These are phyloP conservation scores for Sphecodes monilicornis DNA, from an alignment of 2,888 invertebrate genomes.

Conservation along the genomic window DNA sequence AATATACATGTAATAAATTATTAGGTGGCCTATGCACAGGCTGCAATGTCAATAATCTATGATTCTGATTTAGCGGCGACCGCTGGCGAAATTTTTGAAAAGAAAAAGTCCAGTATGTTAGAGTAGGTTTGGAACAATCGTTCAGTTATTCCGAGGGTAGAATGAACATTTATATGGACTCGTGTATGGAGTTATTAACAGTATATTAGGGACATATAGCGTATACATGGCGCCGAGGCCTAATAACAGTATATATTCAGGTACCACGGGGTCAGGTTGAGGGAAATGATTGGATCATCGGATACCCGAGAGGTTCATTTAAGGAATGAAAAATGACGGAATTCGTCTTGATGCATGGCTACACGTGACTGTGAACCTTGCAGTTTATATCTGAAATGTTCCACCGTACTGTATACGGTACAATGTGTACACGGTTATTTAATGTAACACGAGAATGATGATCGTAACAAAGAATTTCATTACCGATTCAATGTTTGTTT, in stretches of 20 bases:
- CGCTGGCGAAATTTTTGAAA: neutral
- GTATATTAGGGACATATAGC: neutral
- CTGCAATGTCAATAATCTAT: neutral
- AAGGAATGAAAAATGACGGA: slow-evolving; percentile 46
- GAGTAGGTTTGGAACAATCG: neutral
- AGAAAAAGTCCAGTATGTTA: neutral
- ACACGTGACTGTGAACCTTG: slow-evolving; percentile 42
- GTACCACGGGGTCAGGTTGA: slow-evolving; percentile 16
- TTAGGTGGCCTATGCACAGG: too few species aligned
- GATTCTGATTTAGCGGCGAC: too few species aligned
- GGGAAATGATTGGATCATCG: slow-evolving; percentile 33
- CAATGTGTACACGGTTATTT: slow-evolving; percentile 7
- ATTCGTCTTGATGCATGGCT: slow-evolving; percentile 44
- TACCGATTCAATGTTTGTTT: neutral
- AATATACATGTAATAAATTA: too few species aligned
- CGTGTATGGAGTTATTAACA: neutral
- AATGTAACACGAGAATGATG: neutral
- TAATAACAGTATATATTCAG: slow-evolving; percentile 22
- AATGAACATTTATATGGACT: neutral
- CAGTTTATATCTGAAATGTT: slow-evolving; percentile 38
- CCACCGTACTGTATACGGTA: neutral
- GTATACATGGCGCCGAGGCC: neutral
- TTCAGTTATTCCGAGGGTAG: neutral
- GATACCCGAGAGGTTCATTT: slow-evolving; percentile 27
- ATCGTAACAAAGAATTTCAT: slow-evolving; percentile 8